Evolutionary conservation across 2,113 vertebrate genomes (phyloP), one percentile per base, ranked within the genome.

Genomic region (Mandrillus leucophaeus): DNA sequence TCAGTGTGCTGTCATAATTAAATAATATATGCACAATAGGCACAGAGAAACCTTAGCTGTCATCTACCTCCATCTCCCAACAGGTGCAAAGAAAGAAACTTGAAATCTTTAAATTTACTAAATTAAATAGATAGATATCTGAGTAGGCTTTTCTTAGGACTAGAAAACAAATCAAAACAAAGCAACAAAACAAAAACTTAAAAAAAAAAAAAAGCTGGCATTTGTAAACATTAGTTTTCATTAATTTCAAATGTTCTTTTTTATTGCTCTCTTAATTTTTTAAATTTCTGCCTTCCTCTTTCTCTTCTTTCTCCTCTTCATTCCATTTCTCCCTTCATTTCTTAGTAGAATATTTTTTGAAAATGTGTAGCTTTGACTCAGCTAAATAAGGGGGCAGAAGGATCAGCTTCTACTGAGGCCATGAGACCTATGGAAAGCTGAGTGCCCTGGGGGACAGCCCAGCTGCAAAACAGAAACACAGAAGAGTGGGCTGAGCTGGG

Each of bases 381-480:
- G 61, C 40, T 38, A 68, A 64, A 50, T 81, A 86, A 93, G 55
- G 86, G 30, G 61, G 55, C 61, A 95, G 80, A 81, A 91, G 52
- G 16, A 2, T 25, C 64, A 76, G 18, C 96, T 96, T 92, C 75
- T 91, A 76, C 32, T 16, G 48, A 61, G 70, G 87, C 61, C 94
- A 87, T 82, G 87, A 92, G 95, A 96, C 86, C 68, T 96, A 45
- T 76, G 76, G 92, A 90, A 97, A 97, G 61, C 64, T 25, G 59
- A 91, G 40, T 57, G 64, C 73, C 90, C 40, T 61, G 35, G 18
- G 79, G 90, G 68, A 89, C 35, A 81, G 6, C 40, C 57, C 87
- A 96, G 94, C 90, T 92, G 90, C 95, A 96, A 92, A 88, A 86
- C 82, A 86, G 73, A 95, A 95, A 59, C 50, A 88, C 86, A 64